Percentiles rank a stretch among this genome's conserved stretches.
Evolutionary conservation across 2,888 invertebrate genomes (phyloP).

Genomic region (Cephonodes hylas): DNA sequence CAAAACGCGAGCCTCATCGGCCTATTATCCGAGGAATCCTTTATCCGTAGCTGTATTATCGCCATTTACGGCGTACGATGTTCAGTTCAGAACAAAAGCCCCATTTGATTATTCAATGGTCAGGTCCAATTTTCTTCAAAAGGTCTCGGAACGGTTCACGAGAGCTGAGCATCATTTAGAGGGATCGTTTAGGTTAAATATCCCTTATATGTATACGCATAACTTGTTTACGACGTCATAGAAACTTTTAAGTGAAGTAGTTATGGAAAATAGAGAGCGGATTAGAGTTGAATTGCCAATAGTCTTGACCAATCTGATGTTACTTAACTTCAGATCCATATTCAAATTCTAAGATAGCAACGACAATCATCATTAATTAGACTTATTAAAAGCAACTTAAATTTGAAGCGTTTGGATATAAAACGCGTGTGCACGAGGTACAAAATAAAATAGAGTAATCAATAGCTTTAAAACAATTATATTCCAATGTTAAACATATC

Average conservation of each 20-base stretch:
- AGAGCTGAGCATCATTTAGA: slow-evolving; percentile 46
- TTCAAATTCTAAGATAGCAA: background rate
- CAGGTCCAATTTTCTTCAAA: slow-evolving; percentile 53
- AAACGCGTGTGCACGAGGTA: too few species aligned
- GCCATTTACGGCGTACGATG: slow-evolving; percentile 20
- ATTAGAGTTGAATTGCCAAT: background rate
- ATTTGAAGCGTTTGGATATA: too few species aligned
- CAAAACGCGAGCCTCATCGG: background rate
- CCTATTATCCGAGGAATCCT: background rate
- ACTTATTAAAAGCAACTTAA: too few species aligned
- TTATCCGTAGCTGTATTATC: slow-evolving; percentile 17
- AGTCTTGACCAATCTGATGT: background rate
- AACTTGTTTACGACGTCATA: slow-evolving; percentile 47
- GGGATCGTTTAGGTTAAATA: slow-evolving; percentile 42
- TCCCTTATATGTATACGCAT: slow-evolving; percentile 64
- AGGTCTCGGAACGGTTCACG: slow-evolving; percentile 47
- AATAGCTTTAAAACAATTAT: too few species aligned
- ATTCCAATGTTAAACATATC: too few species aligned
- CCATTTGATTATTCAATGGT: slow-evolving; percentile 47
- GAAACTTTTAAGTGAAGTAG: background rate
- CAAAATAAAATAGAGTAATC: too few species aligned
- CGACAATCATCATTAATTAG: too few species aligned
- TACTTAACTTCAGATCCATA: too few species aligned
- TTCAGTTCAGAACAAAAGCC: slow-evolving; percentile 36
- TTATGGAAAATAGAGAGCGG: background rate